Percentiles rank a stretch among this genome's conserved stretches.
Conservation (phyloP, 1,140 invertebrate species). For the Megalonaias nervosa region DNA sequence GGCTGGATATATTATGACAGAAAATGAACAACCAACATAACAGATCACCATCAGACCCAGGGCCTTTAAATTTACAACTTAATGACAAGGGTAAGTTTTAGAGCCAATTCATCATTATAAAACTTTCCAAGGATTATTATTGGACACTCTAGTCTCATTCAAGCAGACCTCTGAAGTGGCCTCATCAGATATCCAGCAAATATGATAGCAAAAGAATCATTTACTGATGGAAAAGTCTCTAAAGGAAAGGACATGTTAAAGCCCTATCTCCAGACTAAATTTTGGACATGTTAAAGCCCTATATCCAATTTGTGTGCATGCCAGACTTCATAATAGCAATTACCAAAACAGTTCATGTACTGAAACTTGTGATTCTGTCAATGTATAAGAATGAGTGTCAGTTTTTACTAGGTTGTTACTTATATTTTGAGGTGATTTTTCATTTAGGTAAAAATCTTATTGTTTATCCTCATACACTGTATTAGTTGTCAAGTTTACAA, state of each 20-base stretch:
- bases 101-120: background rate
- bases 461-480: too few species aligned
- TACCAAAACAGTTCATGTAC: too few species aligned
- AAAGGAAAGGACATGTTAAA: background rate
- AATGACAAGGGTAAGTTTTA: slow-evolving; percentile 10
- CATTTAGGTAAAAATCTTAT: too few species aligned
- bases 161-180: too few species aligned
- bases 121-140: background rate
- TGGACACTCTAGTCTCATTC: background rate
- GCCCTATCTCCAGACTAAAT: background rate
- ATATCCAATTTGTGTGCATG: too few species aligned
- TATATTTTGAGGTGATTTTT: too few species aligned
- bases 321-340: too few species aligned
- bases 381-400: too few species aligned
- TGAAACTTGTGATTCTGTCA: too few species aligned
- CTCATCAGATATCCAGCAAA: background rate
- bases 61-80: slow-evolving; percentile 3
- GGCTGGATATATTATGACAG: background rate
- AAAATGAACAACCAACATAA: slow-evolving; percentile 19
- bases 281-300: too few species aligned
- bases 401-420: too few species aligned
- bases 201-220: background rate
- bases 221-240: background rate
- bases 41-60: slow-evolving; percentile 33
- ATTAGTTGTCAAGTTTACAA: too few species aligned